Evolutionary conservation across 2,888 invertebrate species (phyloP), one percentile per base, ranked within the genome.

Genomic region (Conops quadrifasciatus): DNA sequence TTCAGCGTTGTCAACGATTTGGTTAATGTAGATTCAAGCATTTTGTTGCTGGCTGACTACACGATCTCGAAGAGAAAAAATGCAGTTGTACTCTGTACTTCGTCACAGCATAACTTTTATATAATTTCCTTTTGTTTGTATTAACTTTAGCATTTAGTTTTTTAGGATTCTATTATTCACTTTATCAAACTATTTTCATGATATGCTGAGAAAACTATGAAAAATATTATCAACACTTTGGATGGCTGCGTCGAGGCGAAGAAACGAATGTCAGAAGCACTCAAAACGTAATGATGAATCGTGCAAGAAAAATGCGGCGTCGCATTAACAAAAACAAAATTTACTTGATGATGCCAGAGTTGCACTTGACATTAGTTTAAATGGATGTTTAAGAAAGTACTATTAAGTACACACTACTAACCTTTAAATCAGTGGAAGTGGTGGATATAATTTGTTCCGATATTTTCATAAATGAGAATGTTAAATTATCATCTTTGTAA

Each of bases 11-110:
- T 30, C 24, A 9, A 36, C 36, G 28, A 62, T 30, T 58, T 65
- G 67, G 71, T 71, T 71, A 67, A 71, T 67, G 64, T 71, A 71
- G 67, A 67, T 65, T 43, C 36, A n/a, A 21, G n/a, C n/a, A n/a
- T n/a, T n/a, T n/a, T 36, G 36, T 36, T 36, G 36, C 36, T 36
- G 4, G 5, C 36, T 9, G 9, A 9, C 4, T 9, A 36, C 36
- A 36, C n/a, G n/a, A n/a, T n/a, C n/a, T n/a, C n/a, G n/a, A n/a
- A n/a, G n/a, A n/a, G n/a, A n/a, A n/a, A n/a, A n/a, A n/a, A n/a
- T n/a, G n/a, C n/a, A n/a, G n/a, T n/a, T n/a, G n/a, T n/a, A n/a
- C n/a, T n/a, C n/a, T n/a, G n/a, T n/a, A n/a, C n/a, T n/a, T n/a
- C n/a, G n/a, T n/a, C n/a, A 9, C 36, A 56, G 21, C 3, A n/a